A percentile compares a stretch with the other conserved stretches of the same genome.
Evolutionary conservation across 2,888 invertebrate species (phyloP).

Genomic region (Harmothoe impar): DNA sequence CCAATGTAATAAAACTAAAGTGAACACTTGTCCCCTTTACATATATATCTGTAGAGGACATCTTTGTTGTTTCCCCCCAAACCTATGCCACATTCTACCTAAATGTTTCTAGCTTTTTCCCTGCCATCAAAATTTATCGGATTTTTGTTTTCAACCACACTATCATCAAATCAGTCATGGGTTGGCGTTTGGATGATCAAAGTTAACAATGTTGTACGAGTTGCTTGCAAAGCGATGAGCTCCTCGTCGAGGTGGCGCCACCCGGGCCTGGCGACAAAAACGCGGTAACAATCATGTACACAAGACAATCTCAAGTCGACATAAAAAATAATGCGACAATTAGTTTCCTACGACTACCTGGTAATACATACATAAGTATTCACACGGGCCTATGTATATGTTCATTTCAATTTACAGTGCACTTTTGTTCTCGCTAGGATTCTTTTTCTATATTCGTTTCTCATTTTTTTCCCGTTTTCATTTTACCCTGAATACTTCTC

Average conservation of each 20-base stretch:
- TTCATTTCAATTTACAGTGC: constrained; percentile 29
- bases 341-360: constrained; percentile 52
- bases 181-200: constrained; percentile 47
- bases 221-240: neutral
- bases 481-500: constrained; percentile 53
- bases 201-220: constrained; percentile 6
- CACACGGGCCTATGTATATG: constrained; percentile 11
- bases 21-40: constrained; percentile 21
- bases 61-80: neutral
- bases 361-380: constrained; percentile 52
- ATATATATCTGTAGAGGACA: neutral
- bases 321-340: constrained; percentile 49
- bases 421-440: neutral
- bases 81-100: constrained; percentile 3
- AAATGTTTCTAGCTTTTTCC: constrained; percentile 3
- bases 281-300: constrained; percentile 32
- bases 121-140: neutral
- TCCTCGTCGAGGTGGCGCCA: neutral
- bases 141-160: neutral
- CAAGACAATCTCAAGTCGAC: constrained; percentile 55
- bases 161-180: constrained; percentile 8
- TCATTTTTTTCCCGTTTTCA: neutral
- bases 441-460: neutral
- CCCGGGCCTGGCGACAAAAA: neutral
- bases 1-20: neutral